Conservation (phyloP, 2,888 invertebrate genomes). For the Drosophila neotestacea region DNA sequence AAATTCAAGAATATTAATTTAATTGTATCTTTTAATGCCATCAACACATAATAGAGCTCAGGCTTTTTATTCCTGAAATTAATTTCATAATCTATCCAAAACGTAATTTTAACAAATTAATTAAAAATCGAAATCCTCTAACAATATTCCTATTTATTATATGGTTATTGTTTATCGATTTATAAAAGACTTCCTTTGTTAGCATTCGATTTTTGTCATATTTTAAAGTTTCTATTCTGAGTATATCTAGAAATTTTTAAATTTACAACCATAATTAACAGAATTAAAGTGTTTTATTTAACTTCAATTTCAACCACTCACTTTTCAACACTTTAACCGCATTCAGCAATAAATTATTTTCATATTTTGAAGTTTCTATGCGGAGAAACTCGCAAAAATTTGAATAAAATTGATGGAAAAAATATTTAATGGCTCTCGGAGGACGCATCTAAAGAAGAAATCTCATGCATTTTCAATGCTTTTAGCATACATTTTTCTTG, state of each 20-base stretch:
- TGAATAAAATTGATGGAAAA: conserved; percentile 13
- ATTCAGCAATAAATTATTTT: neutral
- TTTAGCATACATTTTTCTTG: conserved; percentile 25
- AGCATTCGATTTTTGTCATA: neutral
- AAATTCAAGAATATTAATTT: conserved; percentile 9
- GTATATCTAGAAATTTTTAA: too few relatives aligned
- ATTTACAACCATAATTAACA: too few relatives aligned
- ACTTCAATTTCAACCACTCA: too few relatives aligned
- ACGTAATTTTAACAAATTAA: too few relatives aligned
- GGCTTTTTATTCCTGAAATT: neutral
- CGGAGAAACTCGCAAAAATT: neutral
- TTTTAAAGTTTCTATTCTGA: neutral
- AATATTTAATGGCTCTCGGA: conserved; percentile 3
- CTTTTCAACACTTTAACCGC: neutral
- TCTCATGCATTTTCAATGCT: conserved; percentile 27
- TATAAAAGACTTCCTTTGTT: too few relatives aligned
- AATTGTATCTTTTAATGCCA: conserved; percentile 4
- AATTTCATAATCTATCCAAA: neutral
- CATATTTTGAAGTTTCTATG: conserved; percentile 1
- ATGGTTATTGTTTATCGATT: too few relatives aligned
- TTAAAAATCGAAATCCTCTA: too few relatives aligned
- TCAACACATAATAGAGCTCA: neutral
- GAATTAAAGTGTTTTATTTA: too few relatives aligned
- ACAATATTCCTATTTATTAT: too few relatives aligned
- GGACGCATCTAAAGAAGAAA: conserved; percentile 2